Conservation (phyloP, 2,113 vertebrate genomes). For the Macheiramphus alcinus region DNA sequence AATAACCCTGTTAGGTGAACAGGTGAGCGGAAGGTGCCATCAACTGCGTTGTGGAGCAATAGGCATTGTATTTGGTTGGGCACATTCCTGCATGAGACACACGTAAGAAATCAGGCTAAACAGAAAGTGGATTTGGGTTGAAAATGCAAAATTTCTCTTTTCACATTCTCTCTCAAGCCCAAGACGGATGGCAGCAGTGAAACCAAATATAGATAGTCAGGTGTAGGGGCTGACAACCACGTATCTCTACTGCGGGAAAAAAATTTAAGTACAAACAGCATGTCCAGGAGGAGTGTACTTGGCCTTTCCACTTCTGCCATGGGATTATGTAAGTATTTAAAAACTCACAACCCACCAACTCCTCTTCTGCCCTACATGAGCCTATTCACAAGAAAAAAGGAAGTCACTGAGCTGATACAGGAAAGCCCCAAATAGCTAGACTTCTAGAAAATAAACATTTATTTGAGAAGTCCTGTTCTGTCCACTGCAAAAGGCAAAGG, state of each 20-base stretch:
- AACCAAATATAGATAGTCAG: background rate
- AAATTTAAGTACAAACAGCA: background rate
- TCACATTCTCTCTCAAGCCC: background rate
- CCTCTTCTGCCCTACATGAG: background rate
- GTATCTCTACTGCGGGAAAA: background rate
- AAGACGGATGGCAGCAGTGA: background rate
- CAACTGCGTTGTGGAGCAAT: rapidly evolving
- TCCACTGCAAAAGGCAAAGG: background rate
- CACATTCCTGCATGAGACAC: background rate
- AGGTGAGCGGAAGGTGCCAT: background rate
- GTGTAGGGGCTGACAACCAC: background rate
- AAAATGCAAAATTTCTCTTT: background rate
- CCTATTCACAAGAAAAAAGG: background rate
- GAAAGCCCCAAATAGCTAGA: background rate
- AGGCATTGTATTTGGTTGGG: background rate
- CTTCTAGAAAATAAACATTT: background rate
- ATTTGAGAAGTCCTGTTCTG: background rate
- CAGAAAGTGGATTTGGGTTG: background rate
- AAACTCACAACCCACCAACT: background rate
- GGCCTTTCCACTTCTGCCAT: background rate
- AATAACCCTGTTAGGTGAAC: rapidly evolving
- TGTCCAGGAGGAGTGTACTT: rapidly evolving
- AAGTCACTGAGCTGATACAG: background rate
- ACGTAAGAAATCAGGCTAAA: background rate
- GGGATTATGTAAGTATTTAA: background rate